Base-by-base conservation (phyloP, 2,888 invertebrate genomes). In the Hirtodrosophila histrioides region DNA sequence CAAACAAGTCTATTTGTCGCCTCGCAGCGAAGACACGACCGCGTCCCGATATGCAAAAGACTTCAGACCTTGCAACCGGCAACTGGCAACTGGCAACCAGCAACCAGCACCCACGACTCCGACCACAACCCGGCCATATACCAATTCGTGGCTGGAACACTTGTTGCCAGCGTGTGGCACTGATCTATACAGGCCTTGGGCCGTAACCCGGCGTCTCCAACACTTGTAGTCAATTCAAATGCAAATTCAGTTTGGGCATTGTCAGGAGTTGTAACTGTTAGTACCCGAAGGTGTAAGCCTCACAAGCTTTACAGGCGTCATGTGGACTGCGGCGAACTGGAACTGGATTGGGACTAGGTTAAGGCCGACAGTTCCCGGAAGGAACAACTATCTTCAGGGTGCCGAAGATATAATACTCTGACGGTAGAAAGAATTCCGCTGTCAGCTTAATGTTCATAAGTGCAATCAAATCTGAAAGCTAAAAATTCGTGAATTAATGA, bases 1-100 rank as follows among this genome's bases (percentile, higher is more conserved):
- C 78, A 70, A 81, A 88, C 88, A 84, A 84, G 88, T 87, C 78
- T 84, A 84, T 84, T 84, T 88, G 88, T 85, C 86, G 86, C 78
- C 86, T 72, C 46, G 46, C 58, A 43, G 67, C 73, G 40, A 35
- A 56, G 58, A 63, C 84, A 69, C 71, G 82, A 69, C 69, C 66
- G 73, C 69, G 68, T 79, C 65, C 86, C 63, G 68, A 63, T 86
- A 88, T 88, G 87, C 85, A 76, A 88, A 83, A 77, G 61, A 88
- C 57, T 37, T 45, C 43, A 41, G 51, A 43, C 36, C 44, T 1
- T 1, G 17, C 17, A 17, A 17, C 17, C 17, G 17, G 17, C 17
- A 17, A 17, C 17, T 17, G 6, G 27, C 4, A 27, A 27, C 4
- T 27, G 6, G 27, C 27, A 27, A 27, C 4, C 3, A 3, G 6